phyloP scores from a whole-genome alignment of 92 coral and sea anemone species.

The Parazoanthus swiftii region DNA sequence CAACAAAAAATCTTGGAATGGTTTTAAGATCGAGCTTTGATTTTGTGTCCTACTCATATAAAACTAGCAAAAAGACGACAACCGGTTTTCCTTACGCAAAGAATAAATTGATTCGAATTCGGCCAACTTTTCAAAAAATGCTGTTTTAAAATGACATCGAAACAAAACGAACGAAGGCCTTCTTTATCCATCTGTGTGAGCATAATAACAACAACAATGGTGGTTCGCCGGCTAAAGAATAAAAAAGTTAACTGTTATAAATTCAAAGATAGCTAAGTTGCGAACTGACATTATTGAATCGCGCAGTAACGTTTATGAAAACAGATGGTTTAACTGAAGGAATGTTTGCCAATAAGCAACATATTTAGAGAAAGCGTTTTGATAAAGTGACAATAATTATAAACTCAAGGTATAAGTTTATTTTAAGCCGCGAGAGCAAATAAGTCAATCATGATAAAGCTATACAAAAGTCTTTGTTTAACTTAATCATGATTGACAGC shows the following conservation, averaged over 20 bases:
- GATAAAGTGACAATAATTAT: constrained; percentile 15
- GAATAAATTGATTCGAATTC: neutral
- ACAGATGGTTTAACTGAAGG: neutral
- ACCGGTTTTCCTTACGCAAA: neutral
- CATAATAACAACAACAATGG: constrained; percentile 26
- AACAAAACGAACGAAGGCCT: constrained; percentile 17
- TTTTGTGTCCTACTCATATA: neutral
- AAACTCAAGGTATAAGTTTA: neutral
- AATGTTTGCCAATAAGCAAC: constrained; percentile 7
- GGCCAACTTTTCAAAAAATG: neutral
- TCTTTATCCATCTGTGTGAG: constrained; percentile 21
- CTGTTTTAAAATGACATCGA: neutral
- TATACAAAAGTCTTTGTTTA: neutral
- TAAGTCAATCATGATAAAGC: neutral
- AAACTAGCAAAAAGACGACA: constrained; percentile 14
- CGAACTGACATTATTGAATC: constrained; percentile 1
- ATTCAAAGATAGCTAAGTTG: constrained; percentile 14
- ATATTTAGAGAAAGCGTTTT: constrained; percentile 8
- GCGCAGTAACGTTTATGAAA: constrained; percentile 2
- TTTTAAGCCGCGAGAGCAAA: constrained; percentile 4
- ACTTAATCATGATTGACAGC: constrained; percentile 9
- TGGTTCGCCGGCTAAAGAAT: constrained; percentile 6
- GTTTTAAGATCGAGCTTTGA: constrained; percentile 16
- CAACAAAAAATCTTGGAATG: constrained; percentile 18
- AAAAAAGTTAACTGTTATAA: constrained; percentile 26